These are phyloP conservation scores for Ceratosolen solmsi DNA, from an alignment of 1,140 invertebrate species.

Conservation along the genomic window DNA sequence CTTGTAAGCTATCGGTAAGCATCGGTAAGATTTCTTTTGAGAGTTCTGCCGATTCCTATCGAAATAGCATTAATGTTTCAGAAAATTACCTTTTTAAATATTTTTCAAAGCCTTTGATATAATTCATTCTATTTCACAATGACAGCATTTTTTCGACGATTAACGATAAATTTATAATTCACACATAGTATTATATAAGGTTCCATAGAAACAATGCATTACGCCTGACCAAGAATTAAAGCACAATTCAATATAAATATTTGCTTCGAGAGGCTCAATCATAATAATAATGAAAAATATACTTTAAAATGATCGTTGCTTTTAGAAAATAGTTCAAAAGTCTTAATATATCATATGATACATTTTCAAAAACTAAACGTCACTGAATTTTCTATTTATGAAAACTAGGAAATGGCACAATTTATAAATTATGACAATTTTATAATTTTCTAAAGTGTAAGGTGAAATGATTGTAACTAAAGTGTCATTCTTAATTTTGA, in stretches of 20 bases:
- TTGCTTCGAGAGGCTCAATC: no score
- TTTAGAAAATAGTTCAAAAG: no score
- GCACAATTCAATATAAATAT: no score
- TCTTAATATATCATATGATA: no score
- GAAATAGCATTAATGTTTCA: background rate
- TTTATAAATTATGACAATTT: background rate
- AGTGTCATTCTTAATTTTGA: constrained; percentile 10
- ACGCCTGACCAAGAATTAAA: no score
- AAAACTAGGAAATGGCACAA: background rate
- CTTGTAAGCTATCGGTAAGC: constrained; percentile 38
- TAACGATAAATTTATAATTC: no score
- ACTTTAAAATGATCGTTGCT: no score
- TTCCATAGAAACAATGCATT: no score
- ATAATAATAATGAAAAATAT: no score
- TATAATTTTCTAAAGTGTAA: background rate
- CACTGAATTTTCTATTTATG: background rate
- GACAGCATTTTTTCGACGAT: background rate
- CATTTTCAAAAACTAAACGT: background rate
- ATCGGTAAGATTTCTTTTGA: background rate
- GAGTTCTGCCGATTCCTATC: constrained; percentile 37
- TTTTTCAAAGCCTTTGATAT: background rate
- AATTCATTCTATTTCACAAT: background rate
- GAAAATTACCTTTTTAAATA: background rate
- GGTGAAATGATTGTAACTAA: background rate
- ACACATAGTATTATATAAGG: no score